These are phyloP conservation scores for Scomber colias DNA, from an alignment of 2,113 vertebrate genomes.

Conservation along the genomic window DNA sequence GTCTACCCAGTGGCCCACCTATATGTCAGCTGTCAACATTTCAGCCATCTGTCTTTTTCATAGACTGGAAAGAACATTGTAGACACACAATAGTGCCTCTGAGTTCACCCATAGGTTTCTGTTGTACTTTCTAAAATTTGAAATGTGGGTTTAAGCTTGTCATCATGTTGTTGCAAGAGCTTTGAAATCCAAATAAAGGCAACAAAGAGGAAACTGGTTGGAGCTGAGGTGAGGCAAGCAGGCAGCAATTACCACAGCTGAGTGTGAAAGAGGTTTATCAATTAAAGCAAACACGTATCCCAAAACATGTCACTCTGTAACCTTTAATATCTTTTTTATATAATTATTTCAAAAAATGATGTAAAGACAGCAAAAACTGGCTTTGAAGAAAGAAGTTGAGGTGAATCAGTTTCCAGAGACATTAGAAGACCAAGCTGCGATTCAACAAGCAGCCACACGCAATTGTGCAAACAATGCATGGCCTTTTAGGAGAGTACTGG, in stretches of 20 bases:
- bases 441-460: too few species aligned
- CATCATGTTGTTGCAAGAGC: not conserved
- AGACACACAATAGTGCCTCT: not conserved
- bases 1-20: not conserved
- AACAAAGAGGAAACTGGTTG: not conserved
- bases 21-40: not conserved
- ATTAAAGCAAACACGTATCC: not conserved
- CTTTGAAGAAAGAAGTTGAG: too few species aligned
- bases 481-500: too few species aligned
- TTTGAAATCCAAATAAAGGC: not conserved
- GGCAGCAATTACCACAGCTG: too few species aligned
- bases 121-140: not conserved
- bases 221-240: not conserved
- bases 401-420: too few species aligned
- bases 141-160: slow-evolving; percentile 8
- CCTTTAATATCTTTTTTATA: slow-evolving; percentile 10
- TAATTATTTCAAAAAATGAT: not conserved
- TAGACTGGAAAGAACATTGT: not conserved
- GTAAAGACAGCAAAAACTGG: not conserved
- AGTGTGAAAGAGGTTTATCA: too few species aligned
- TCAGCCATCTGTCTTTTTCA: slow-evolving; percentile 4
- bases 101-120: not conserved
- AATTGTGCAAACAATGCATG: too few species aligned
- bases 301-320: slow-evolving; percentile 19
- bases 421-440: too few species aligned